These are phyloP conservation scores for Mylabris sibirica DNA, from an alignment of 2,888 invertebrate genomes.

Conservation along the genomic window DNA sequence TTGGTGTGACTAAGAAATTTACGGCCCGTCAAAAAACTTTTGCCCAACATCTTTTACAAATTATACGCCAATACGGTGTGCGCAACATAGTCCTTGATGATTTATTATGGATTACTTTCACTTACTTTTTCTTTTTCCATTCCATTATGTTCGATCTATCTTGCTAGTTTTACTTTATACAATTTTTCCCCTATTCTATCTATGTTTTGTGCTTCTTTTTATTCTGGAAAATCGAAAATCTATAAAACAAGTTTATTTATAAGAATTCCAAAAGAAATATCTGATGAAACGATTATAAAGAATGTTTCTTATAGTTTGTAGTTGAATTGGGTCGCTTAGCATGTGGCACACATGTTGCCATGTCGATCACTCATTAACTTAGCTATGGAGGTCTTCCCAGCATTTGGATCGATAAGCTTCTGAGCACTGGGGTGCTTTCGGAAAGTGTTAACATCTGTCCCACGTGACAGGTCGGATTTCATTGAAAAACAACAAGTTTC, in stretches of 20 bases:
- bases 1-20: background rate
- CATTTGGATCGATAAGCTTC: slow-evolving; percentile 11
- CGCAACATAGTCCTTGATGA: slow-evolving; percentile 12
- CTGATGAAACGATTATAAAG: background rate
- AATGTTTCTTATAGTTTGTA: slow-evolving; percentile 4
- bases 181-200: background rate
- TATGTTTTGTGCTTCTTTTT: background rate
- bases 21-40: slow-evolving; percentile 12
- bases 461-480: slow-evolving; percentile 13
- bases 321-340: slow-evolving; percentile 13
- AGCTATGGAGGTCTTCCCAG: slow-evolving; percentile 22
- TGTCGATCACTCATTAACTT: slow-evolving; percentile 28
- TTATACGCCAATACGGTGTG: background rate
- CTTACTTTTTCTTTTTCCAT: slow-evolving; percentile 25
- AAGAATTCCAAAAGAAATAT: background rate
- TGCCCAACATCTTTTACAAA: slow-evolving; percentile 9
- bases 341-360: slow-evolving; percentile 22
- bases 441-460: slow-evolving; percentile 15
- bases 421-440: slow-evolving; percentile 8
- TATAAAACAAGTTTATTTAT: slow-evolving; percentile 3
- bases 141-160: slow-evolving; percentile 15
- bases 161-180: background rate
- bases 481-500: slow-evolving; percentile 1
- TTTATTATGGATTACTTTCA: slow-evolving; percentile 29
- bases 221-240: background rate